phyloP scores from a whole-genome alignment of 37 sponge, comb jelly and placozoan genomes.

The Bolinopsis microptera region DNA sequence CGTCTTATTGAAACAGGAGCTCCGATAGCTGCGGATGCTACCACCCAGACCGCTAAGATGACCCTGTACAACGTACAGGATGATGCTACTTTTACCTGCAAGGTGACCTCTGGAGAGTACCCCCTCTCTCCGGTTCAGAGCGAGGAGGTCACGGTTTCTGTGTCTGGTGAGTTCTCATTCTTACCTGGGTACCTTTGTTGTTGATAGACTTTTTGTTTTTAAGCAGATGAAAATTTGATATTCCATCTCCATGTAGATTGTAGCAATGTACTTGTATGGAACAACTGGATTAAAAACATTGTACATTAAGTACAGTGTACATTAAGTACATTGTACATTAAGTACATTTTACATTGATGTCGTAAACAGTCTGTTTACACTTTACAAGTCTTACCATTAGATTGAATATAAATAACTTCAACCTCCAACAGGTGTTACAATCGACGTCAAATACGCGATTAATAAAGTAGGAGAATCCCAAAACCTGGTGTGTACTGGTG shows the following conservation, averaged over 20 bases:
- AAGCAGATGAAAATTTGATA: too few species aligned
- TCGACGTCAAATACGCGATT: neutral
- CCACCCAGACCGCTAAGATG: neutral
- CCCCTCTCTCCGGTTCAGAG: neutral
- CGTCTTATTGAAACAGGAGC: neutral
- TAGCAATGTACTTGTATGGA: too few species aligned
- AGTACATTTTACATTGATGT: too few species aligned
- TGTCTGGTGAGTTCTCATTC: constrained; percentile 25
- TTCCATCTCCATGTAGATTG: too few species aligned
- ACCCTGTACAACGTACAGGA: neutral
- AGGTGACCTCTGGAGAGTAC: constrained; percentile 5
- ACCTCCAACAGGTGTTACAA: neutral
- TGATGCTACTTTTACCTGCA: neutral
- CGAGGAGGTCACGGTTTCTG: neutral
- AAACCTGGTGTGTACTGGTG: neutral
- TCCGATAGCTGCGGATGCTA: neutral
- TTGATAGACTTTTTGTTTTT: too few species aligned
- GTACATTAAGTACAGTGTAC: too few species aligned
- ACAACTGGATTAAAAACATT: too few species aligned
- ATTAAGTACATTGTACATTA: too few species aligned
- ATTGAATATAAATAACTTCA: too few species aligned
- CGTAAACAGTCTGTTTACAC: too few species aligned
- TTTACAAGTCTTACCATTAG: too few species aligned
- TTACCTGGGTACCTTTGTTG: too few species aligned
- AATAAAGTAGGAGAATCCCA: neutral